A percentile compares a stretch with the other conserved stretches of the same genome.
Conservation (phyloP, 2,113 vertebrate genomes). For the Nettapus auritus region DNA sequence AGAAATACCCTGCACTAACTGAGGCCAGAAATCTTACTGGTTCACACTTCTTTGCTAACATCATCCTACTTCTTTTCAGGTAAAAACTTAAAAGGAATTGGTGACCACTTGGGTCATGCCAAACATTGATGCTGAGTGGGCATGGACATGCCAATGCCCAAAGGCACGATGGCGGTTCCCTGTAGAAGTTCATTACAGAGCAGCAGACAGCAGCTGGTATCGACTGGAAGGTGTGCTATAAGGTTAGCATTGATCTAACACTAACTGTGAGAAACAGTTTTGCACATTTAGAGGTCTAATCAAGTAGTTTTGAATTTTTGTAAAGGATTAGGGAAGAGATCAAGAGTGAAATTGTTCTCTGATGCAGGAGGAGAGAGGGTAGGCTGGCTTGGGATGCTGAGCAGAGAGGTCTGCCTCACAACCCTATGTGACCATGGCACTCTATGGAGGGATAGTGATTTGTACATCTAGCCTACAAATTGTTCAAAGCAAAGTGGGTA, state of each 20-base stretch:
- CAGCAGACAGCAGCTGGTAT: neutral
- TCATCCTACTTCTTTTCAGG: neutral
- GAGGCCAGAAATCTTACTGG: neutral
- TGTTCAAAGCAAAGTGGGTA: neutral
- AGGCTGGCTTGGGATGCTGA: neutral
- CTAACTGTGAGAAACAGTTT: neutral
- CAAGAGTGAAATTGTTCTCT: neutral
- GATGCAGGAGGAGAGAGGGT: neutral
- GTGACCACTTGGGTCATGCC: neutral
- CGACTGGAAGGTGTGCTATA: neutral
- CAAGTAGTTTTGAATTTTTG: neutral
- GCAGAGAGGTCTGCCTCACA: neutral
- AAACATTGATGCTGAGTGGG: too few species aligned
- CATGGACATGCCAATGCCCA: neutral
- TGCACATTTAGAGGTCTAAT: neutral
- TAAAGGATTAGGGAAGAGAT: neutral
- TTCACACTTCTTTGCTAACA: neutral
- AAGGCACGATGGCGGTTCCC: neutral
- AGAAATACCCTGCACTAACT: neutral
- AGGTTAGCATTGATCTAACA: neutral
- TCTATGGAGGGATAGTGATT: neutral
- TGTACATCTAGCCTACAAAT: neutral
- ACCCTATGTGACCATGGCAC: rapidly evolving
- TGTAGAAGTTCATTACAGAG: neutral
- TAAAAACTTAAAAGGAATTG: neutral